Percentiles rank a stretch among this genome's conserved stretches.
These are phyloP conservation scores for Cryptus armator DNA, from an alignment of 2,888 invertebrate species.

Conservation along the genomic window DNA sequence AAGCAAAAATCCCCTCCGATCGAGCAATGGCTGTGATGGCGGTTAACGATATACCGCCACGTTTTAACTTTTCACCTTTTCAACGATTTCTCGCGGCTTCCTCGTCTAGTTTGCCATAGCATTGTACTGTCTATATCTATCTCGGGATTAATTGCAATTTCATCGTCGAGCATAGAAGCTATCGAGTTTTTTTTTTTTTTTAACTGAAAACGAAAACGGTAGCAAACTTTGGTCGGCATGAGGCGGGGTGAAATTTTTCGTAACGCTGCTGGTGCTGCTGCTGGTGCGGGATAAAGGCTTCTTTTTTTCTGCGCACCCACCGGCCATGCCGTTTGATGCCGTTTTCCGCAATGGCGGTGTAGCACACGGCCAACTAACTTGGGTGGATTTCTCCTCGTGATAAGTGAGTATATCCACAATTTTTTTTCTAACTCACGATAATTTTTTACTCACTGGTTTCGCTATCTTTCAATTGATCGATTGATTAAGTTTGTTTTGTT, in stretches of 20 bases:
- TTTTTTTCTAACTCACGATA: not conserved
- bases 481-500: not conserved
- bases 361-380: slow-evolving; percentile 64
- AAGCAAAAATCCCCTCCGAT: not conserved
- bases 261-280: slow-evolving; percentile 52
- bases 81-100: slow-evolving; percentile 28
- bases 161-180: not conserved
- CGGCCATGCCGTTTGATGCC: slow-evolving; percentile 80
- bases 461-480: not conserved
- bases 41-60: slow-evolving; percentile 41
- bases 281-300: slow-evolving; percentile 50
- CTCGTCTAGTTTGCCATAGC: slow-evolving; percentile 34
- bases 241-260: slow-evolving; percentile 46
- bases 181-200: slow-evolving; percentile 1
- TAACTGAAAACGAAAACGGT: not conserved
- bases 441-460: not conserved
- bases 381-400: slow-evolving; percentile 68
- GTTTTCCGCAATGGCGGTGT: slow-evolving; percentile 79
- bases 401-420: slow-evolving; percentile 67
- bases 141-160: slow-evolving; percentile 9
- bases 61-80: slow-evolving; percentile 34
- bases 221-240: slow-evolving; percentile 22
- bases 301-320: slow-evolving; percentile 70
- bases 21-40: slow-evolving; percentile 52
- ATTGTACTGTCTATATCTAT: not conserved